Conservation (phyloP, 2,888 invertebrate species). For the Aleiodes alternator region DNA sequence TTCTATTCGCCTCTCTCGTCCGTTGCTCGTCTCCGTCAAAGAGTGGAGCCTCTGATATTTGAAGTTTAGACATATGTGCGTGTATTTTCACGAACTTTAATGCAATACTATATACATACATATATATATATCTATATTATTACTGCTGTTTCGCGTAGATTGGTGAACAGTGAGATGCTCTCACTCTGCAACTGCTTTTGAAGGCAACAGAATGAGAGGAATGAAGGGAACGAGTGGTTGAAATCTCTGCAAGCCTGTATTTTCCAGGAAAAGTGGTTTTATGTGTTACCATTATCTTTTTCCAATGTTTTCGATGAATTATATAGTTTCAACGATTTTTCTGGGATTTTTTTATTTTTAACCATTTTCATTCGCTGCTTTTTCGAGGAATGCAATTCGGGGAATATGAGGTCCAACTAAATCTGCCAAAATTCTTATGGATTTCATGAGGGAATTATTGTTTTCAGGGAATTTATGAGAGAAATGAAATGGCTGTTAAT, state of each 20-base stretch:
- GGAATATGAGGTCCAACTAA: constrained; percentile 10
- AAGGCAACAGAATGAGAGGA: neutral
- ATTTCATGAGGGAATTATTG: constrained; percentile 22
- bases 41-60: too few relatives aligned
- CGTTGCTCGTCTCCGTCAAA: too few relatives aligned
- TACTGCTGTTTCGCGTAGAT: too few relatives aligned
- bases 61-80: too few relatives aligned
- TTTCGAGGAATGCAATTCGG: constrained; percentile 13
- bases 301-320: constrained; percentile 65
- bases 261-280: constrained; percentile 49
- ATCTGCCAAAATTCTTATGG: neutral
- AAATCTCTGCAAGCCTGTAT: neutral
- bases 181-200: neutral
- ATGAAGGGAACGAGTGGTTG: neutral
- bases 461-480: constrained; percentile 7
- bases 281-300: constrained; percentile 65
- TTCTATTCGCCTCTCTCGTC: too few relatives aligned
- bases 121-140: too few relatives aligned
- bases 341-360: neutral
- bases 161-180: neutral
- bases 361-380: neutral
- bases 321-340: constrained; percentile 43
- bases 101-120: too few relatives aligned
- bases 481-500: constrained; percentile 8
- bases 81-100: too few relatives aligned